Conservation (phyloP, 2,888 invertebrate species). For the Sesamia inferens region DNA sequence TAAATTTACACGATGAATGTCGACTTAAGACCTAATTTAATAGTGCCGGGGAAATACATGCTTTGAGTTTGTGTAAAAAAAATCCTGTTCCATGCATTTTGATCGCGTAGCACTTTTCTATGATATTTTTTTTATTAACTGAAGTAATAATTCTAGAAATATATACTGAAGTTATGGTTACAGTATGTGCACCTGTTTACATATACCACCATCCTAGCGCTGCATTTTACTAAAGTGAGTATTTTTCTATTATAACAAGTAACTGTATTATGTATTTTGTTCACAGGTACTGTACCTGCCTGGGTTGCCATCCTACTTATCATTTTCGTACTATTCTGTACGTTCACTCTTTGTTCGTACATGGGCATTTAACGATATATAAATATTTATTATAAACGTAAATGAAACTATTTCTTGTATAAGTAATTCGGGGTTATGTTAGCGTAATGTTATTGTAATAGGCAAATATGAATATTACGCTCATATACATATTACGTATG, state of each 20-base stretch:
- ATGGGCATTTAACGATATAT: conserved; percentile 91
- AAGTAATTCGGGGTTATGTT: conserved; percentile 76
- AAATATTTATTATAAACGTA: conserved; percentile 66
- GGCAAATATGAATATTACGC: conserved; percentile 77
- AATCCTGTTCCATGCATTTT: no score
- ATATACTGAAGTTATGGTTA: no score
- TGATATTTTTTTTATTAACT: neutral
- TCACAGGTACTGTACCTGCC: conserved; percentile 93
- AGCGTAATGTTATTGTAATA: conserved; percentile 71
- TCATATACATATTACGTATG: conserved; percentile 80
- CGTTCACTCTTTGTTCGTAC: conserved; percentile 95
- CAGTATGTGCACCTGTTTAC: neutral
- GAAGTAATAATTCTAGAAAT: neutral
- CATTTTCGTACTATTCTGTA: conserved; percentile 93
- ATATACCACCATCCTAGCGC: no score
- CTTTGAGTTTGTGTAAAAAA: no score
- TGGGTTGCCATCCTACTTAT: conserved; percentile 95
- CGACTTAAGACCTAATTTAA: neutral
- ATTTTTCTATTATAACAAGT: neutral
- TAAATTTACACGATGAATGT: neutral
- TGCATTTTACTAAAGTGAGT: neutral
- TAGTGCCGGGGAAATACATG: no score
- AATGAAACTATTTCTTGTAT: conserved; percentile 65
- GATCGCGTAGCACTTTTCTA: no score
- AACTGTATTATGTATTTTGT: conserved; percentile 60